Conservation (phyloP, 2,113 vertebrate genomes). For the Mohoua ochrocephala region DNA sequence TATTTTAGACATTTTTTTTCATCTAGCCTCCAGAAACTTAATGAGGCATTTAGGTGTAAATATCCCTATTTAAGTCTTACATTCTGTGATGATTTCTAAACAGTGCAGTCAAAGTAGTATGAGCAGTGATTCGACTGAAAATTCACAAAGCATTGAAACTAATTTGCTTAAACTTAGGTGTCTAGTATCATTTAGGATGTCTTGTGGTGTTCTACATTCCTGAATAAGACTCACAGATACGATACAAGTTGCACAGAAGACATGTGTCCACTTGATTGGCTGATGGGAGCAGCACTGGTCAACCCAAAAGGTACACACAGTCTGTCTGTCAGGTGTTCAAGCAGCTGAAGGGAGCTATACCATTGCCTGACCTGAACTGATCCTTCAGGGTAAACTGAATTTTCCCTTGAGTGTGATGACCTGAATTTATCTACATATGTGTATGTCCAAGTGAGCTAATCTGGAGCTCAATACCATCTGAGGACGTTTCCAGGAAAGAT, state of each 20-base stretch:
- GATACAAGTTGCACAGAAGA: neutral
- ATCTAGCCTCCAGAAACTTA: neutral
- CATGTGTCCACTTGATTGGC: rapidly evolving
- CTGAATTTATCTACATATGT: neutral
- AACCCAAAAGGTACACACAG: neutral
- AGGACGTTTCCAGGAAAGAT: neutral
- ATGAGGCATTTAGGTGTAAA: neutral
- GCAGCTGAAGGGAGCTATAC: neutral
- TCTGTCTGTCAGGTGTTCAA: neutral
- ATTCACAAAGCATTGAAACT: neutral
- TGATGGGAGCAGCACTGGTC: neutral
- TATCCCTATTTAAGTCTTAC: neutral
- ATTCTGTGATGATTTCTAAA: neutral
- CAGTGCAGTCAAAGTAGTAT: neutral
- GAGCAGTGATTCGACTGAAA: neutral
- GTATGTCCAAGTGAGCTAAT: neutral
- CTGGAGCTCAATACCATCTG: neutral
- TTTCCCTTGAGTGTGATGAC: neutral
- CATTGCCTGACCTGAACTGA: neutral
- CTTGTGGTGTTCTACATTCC: neutral
- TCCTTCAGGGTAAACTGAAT: neutral
- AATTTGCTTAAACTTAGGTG: neutral
- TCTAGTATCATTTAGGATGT: neutral
- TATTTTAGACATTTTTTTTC: neutral
- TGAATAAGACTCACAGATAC: neutral